Evolutionary conservation across 2,888 invertebrate genomes (phyloP).

Genomic region (Molanna angustata): DNA sequence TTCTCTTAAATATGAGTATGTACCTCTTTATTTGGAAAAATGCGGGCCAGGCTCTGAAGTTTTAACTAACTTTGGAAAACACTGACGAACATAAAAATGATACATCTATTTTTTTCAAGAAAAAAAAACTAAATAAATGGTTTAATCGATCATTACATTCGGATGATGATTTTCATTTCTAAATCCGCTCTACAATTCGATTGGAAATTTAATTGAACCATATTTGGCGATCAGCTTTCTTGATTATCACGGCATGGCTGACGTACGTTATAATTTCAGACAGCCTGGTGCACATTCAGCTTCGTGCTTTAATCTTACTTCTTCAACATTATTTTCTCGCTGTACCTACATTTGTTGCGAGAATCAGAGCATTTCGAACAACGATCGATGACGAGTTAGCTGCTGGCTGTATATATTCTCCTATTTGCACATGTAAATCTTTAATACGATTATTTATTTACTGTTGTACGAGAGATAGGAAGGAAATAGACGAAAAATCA

Average conservation of each 20-base stretch:
- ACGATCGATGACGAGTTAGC: constrained; percentile 28
- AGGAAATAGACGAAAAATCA: no score
- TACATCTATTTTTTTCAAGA: no score
- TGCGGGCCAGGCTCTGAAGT: no score
- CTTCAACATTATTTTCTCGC: constrained; percentile 17
- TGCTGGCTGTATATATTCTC: constrained; percentile 2
- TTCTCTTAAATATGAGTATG: no score
- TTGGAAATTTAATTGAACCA: constrained; percentile 18
- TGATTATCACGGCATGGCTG: constrained; percentile 12
- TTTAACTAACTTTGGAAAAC: no score
- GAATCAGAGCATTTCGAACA: constrained; percentile 31
- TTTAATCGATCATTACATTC: no score
- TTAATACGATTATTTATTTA: background rate
- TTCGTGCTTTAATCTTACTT: constrained; percentile 18
- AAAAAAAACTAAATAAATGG: no score
- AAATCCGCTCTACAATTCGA: constrained; percentile 14
- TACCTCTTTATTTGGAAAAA: no score
- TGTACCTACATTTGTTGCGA: constrained; percentile 18
- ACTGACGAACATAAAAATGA: no score
- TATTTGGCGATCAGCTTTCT: constrained; percentile 20
- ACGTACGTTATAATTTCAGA: constrained; percentile 14
- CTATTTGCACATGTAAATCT: background rate
- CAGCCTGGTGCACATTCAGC: constrained; percentile 8
- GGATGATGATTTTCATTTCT: constrained; percentile 9
- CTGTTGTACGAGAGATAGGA: no score